phyloP scores from a whole-genome alignment of 2,797 vertebrate genomes.

The Alcedo quadribrachys region DNA sequence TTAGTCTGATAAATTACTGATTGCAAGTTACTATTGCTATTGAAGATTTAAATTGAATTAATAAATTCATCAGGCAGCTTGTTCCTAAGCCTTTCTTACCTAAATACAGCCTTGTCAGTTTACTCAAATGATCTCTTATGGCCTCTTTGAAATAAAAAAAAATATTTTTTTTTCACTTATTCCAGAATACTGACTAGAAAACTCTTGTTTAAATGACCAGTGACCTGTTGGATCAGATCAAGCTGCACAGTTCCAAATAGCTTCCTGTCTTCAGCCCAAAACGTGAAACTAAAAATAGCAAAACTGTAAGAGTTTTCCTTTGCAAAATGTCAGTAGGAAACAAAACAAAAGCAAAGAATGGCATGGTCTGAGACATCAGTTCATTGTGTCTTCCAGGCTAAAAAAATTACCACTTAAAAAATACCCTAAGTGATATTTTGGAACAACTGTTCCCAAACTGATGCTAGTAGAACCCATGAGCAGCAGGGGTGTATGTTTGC shows the following conservation, averaged over 20 bases:
- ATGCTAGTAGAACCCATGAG: background rate
- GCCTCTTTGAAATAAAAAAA: background rate
- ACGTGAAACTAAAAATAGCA: background rate
- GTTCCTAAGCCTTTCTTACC: background rate
- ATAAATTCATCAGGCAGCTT: background rate
- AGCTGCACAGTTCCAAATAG: background rate
- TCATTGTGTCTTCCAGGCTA: background rate
- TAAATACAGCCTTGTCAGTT: background rate
- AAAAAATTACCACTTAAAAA: background rate
- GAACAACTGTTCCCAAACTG: background rate
- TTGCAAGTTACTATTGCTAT: background rate
- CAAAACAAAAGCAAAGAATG: background rate
- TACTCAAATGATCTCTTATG: background rate
- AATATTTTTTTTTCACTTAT: background rate
- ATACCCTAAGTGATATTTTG: background rate
- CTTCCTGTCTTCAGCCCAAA: background rate
- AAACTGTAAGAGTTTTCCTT: background rate
- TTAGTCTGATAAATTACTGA: background rate
- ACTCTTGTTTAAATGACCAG: background rate
- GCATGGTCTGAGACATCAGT: background rate
- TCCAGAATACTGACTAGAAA: background rate
- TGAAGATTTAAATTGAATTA: background rate
- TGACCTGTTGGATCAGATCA: background rate
- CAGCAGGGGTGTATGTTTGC: background rate
- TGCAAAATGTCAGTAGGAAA: background rate